Evolutionary conservation across 1,140 invertebrate species (phyloP).

Genomic region (Drosophila serrata): DNA sequence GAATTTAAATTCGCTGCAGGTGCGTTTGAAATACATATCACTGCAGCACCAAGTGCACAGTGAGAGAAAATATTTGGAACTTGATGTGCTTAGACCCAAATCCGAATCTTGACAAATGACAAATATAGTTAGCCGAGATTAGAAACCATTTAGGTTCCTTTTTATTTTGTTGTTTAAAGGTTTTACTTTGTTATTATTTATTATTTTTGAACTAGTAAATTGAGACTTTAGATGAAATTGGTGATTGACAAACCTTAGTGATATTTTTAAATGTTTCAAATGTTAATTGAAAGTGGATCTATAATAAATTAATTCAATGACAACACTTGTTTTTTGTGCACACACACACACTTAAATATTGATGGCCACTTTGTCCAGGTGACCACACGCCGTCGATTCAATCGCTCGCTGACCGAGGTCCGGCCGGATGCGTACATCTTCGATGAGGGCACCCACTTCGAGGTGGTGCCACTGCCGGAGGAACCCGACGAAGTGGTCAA

Average conservation of each 20-base stretch:
- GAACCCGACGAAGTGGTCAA: conserved; percentile 85
- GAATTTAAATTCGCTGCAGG: conserved; percentile 77
- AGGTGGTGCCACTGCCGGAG: conserved; percentile 86
- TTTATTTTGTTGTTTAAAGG: too few species aligned
- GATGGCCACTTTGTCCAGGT: conserved; percentile 49
- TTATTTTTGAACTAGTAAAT: background rate
- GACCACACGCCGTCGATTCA: conserved; percentile 86
- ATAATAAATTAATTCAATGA: conserved; percentile 25
- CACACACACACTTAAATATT: background rate
- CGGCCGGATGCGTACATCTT: conserved; percentile 87
- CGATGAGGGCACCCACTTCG: conserved; percentile 87
- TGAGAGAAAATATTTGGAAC: conserved; percentile 28
- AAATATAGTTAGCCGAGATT: too few species aligned
- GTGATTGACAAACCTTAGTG: background rate
- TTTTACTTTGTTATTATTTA: conserved; percentile 3
- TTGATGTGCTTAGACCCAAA: conserved; percentile 11
- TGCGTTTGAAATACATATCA: conserved; percentile 35
- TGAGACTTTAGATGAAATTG: background rate
- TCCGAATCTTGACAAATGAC: conserved; percentile 2
- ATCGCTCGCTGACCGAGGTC: conserved; percentile 89
- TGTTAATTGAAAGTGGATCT: conserved; percentile 6
- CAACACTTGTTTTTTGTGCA: conserved; percentile 6
- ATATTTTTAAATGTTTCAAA: conserved; percentile 2
- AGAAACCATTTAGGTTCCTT: too few species aligned
- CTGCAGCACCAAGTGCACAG: conserved; percentile 22